Conservation (phyloP, 1,140 invertebrate species). For the Drosophila lini region DNA sequence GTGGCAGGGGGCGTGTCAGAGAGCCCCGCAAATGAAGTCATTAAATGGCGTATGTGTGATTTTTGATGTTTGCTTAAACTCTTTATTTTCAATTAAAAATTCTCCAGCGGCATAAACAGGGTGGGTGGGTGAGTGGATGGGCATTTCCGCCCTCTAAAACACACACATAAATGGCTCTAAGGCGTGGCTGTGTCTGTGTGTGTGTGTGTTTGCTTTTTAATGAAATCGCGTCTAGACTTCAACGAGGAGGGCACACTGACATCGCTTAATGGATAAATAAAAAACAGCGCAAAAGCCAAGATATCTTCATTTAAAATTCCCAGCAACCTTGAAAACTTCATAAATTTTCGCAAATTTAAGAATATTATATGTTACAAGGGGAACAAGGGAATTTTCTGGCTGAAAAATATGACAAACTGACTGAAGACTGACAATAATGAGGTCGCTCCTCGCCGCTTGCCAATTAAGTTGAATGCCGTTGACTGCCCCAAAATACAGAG, state of each 20-base stretch:
- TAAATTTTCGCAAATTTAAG: background rate
- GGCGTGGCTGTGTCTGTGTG: conserved; percentile 14
- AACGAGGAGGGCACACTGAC: conserved; percentile 36
- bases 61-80: conserved; percentile 69
- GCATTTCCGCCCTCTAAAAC: background rate
- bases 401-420: background rate
- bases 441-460: conserved; percentile 19
- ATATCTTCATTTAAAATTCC: conserved; percentile 18
- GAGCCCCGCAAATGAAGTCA: conserved; percentile 44
- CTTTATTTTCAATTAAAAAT: conserved; percentile 68
- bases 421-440: conserved; percentile 4
- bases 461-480: conserved; percentile 60
- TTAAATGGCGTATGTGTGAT: conserved; percentile 58
- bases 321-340: background rate
- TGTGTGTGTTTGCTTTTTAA: conserved; percentile 42
- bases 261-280: conserved; percentile 44
- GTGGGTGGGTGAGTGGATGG: background rate
- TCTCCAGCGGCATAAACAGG: conserved; percentile 37
- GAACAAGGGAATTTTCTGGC: no score
- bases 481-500: conserved; percentile 25
- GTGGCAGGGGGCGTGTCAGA: background rate
- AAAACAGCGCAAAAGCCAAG: conserved; percentile 11
- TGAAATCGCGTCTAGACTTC: conserved; percentile 60
- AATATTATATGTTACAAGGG: background rate
- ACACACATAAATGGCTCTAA: conserved; percentile 21